Evolutionary conservation across 1,140 invertebrate genomes (phyloP).

Genomic region (Trachelipus rathkii): DNA sequence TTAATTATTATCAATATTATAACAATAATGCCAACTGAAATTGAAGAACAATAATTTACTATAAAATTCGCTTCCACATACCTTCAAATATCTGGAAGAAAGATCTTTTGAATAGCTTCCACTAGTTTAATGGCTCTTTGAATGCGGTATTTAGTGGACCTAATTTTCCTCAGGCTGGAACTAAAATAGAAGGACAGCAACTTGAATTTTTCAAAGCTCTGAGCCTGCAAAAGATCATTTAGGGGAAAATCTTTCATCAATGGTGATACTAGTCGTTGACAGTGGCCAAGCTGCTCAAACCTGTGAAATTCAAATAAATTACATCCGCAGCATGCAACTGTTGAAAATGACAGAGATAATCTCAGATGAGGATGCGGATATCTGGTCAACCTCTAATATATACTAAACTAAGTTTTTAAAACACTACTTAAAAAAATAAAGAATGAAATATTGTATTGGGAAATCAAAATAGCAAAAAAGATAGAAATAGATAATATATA

Average conservation of each 20-base stretch:
- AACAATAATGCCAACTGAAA: not conserved
- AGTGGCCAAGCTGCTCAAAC: slow-evolving; percentile 88
- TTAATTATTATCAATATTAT: not conserved
- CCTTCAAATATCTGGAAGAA: slow-evolving; percentile 84
- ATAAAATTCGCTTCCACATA: slow-evolving; percentile 46
- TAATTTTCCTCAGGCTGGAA: slow-evolving; percentile 90
- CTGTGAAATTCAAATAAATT: slow-evolving; percentile 47
- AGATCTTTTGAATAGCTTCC: slow-evolving; percentile 97
- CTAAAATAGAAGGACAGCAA: slow-evolving; percentile 86
- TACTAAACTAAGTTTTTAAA: no score
- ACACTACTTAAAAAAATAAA: no score
- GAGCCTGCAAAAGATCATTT: slow-evolving; percentile 94
- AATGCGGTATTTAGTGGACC: slow-evolving; percentile 96
- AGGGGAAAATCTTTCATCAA: slow-evolving; percentile 99
- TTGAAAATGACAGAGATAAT: no score
- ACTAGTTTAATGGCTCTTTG: slow-evolving; percentile 86
- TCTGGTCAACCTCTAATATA: no score
- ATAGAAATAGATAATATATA: no score
- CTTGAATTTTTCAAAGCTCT: slow-evolving; percentile 87
- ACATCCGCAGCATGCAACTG: no score
- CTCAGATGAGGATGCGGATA: no score
- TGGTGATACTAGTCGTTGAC: slow-evolving; percentile 98
- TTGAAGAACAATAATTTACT: not conserved
- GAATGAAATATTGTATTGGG: no score
- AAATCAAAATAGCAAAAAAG: no score